These are phyloP conservation scores for Drosophila grimshawi DNA, from an alignment of 1,140 invertebrate genomes.

Conservation along the genomic window DNA sequence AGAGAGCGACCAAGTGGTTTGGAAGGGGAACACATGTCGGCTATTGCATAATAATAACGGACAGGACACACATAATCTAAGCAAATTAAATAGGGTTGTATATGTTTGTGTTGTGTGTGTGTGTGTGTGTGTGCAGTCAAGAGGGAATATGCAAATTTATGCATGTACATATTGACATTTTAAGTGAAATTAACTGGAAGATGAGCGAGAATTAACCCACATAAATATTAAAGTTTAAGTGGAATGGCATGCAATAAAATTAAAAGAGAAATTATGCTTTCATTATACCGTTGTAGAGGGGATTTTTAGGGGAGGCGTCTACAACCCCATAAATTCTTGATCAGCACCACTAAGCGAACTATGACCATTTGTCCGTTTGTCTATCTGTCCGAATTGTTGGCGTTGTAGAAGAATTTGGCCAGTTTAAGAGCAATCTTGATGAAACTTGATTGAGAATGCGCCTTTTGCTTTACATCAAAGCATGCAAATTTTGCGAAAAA, in stretches of 20 bases:
- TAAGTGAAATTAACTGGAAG: slow-evolving; percentile 12
- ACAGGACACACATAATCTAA: slow-evolving; percentile 15
- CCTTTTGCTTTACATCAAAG: too few relatives aligned
- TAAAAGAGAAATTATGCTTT: not conserved
- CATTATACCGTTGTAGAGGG: too few relatives aligned
- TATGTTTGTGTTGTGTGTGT: not conserved
- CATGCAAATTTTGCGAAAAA: not conserved
- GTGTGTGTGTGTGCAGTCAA: not conserved
- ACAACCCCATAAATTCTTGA: too few relatives aligned
- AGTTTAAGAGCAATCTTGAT: not conserved
- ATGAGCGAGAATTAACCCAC: not conserved
- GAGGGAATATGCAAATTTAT: slow-evolving; percentile 27
- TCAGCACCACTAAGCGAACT: too few relatives aligned
- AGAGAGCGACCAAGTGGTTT: not conserved
- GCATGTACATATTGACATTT: slow-evolving; percentile 25
- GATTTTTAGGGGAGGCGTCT: too few relatives aligned
- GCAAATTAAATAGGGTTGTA: slow-evolving; percentile 33
- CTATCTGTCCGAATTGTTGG: too few relatives aligned
- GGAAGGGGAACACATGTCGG: slow-evolving; percentile 30
- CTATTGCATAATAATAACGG: slow-evolving; percentile 38
- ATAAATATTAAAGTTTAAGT: slow-evolving; percentile 7
- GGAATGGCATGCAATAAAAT: not conserved
- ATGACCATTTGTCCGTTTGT: too few relatives aligned
- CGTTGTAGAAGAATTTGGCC: too few relatives aligned
- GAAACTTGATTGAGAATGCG: not conserved